Base-by-base conservation (phyloP, 2,888 invertebrate genomes). In the Galerucella nymphaeae region DNA sequence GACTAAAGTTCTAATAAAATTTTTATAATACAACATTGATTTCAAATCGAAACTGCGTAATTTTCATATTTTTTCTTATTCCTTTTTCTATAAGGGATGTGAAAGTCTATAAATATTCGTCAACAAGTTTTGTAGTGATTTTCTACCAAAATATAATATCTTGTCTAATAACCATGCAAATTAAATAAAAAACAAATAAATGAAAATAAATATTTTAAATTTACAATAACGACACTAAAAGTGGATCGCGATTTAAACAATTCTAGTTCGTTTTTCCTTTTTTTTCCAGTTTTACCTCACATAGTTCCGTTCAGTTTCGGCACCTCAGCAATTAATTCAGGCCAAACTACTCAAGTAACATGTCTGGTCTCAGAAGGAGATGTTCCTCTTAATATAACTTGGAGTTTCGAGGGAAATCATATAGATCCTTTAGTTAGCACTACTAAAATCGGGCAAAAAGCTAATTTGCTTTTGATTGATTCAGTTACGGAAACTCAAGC, bases 221-320 rank as follows among this genome's bases (percentile, higher is more conserved):
- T 53, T 18, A 41, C 59, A 38, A 11, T 41, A 18, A 10, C 41
- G 0, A 38, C 8, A 9, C 13, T 13, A 50, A 50, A 18, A 10
- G 6, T 2, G 53, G 18, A 16, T 16, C 53, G 16, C 53, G 9
- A 16, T 53, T 14, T n/a, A 48, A 14, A 53, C 10, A 41, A 61
- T 61, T 67, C 38, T 62, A 53, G 55, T 38, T 38, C 53, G 65
- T 30, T 65, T 65, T 65, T 11, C 65, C 77, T 77, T 75, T 88
- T 82, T 79, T 88, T 91, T 92, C 87, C 91, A 95, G 94, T 94
- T 88, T 85, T 91, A 83, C 94, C 94, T 85, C 92, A 91, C 87
- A 93, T 95, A 87, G 92, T 90, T 87, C 94, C 94, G 82, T 94
- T 94, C 88, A 90, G 91, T 86, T 94, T 94, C 87, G 94, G 93